Percentiles rank a stretch among this genome's conserved stretches.
Evolutionary conservation across 2,888 invertebrate species (phyloP).

Genomic region (Brenthis ino): DNA sequence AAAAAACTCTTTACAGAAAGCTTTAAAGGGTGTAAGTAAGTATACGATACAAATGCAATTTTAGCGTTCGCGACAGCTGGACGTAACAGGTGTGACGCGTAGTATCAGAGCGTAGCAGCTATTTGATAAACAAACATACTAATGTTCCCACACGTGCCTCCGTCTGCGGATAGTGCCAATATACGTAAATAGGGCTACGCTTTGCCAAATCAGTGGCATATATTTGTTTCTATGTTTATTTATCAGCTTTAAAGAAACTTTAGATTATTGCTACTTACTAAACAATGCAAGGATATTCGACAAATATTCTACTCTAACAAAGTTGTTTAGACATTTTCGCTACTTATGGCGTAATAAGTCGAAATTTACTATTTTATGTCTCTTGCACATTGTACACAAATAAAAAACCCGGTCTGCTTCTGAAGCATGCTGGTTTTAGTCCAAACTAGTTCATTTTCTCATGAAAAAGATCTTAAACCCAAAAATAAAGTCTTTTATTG

Average conservation of each 20-base stretch:
- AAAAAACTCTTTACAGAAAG: not conserved
- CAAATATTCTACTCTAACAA: not conserved
- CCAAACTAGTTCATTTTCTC: not conserved
- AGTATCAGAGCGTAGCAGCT: conserved; percentile 34
- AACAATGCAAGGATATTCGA: conserved; percentile 14
- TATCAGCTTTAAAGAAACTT: not conserved
- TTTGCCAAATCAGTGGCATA: conserved; percentile 20
- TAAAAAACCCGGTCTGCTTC: too few relatives aligned
- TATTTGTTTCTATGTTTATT: conserved; percentile 1
- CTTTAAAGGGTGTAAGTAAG: conserved; percentile 11
- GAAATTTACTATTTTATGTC: too few relatives aligned
- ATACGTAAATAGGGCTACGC: conserved; percentile 29
- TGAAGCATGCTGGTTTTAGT: too few relatives aligned
- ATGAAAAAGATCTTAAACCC: conserved; percentile 24
- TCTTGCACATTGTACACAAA: too few relatives aligned
- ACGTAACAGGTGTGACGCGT: conserved; percentile 54
- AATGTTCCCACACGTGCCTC: conserved; percentile 34
- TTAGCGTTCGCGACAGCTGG: conserved; percentile 54
- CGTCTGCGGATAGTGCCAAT: conserved; percentile 41
- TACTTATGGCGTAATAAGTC: too few relatives aligned
- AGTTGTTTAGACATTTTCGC: too few relatives aligned
- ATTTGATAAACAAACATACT: conserved; percentile 39
- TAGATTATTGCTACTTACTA: not conserved
- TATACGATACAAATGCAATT: conserved; percentile 21
- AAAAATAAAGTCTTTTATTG: conserved; percentile 35